These are phyloP conservation scores for Gallinago stenura DNA, from an alignment of 2,797 vertebrate species.

Conservation along the genomic window DNA sequence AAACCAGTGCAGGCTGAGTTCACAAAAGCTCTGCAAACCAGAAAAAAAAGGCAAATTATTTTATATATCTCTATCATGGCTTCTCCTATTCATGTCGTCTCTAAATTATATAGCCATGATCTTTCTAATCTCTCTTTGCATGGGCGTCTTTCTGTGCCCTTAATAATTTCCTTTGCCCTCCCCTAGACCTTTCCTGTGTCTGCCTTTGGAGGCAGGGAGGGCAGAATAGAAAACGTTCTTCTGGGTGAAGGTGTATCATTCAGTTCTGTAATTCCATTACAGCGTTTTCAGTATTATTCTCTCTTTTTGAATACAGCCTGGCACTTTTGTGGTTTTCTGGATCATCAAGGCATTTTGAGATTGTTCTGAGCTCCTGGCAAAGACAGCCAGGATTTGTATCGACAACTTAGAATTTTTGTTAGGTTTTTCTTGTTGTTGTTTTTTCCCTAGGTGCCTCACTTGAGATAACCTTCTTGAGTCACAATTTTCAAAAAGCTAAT, in stretches of 20 bases:
- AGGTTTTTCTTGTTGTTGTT: too few relatives aligned
- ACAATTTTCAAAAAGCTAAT: not conserved
- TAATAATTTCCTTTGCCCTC: constrained; percentile 67
- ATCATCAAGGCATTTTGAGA: not conserved
- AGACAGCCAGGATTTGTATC: not conserved
- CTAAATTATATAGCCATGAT: constrained; percentile 64
- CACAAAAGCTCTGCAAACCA: constrained; percentile 16
- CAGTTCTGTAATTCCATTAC: constrained; percentile 49
- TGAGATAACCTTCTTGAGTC: not conserved
- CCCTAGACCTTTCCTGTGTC: constrained; percentile 6
- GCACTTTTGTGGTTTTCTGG: not conserved
- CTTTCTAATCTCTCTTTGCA: constrained; percentile 67
- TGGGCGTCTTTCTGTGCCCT: constrained; percentile 22
- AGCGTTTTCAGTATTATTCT: not conserved
- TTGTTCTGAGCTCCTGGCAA: not conserved
- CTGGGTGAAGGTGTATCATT: constrained; percentile 39
- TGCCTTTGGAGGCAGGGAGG: constrained; percentile 8
- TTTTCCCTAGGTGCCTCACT: not conserved
- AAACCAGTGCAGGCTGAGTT: not conserved
- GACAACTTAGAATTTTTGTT: not conserved
- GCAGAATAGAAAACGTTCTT: not conserved
- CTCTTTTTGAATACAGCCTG: not conserved
- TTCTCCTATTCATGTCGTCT: constrained; percentile 46
- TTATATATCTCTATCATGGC: constrained; percentile 34
- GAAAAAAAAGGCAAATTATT: constrained; percentile 46